These are phyloP conservation scores for Eleutherodactylus coqui DNA, from an alignment of 2,797 vertebrate species.

Conservation along the genomic window DNA sequence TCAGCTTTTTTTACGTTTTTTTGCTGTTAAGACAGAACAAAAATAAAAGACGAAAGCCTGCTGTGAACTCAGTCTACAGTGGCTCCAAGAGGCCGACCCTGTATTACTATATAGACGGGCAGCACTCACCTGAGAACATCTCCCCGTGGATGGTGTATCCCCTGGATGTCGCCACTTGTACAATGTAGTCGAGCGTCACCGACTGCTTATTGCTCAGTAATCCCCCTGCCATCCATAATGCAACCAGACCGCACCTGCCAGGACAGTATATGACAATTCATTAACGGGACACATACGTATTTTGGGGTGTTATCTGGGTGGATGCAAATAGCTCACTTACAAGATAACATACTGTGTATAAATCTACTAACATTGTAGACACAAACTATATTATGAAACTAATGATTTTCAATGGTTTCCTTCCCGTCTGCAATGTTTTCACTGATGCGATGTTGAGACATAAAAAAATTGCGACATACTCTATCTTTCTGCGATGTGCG, in stretches of 20 bases:
- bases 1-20: too few species aligned
- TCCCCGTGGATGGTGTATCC: conserved; percentile 88
- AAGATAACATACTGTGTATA: background rate
- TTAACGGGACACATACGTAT: background rate
- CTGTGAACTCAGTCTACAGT: too few species aligned
- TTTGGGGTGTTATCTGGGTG: background rate
- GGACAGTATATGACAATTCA: background rate
- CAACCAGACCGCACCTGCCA: conserved; percentile 88
- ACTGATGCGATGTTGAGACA: too few species aligned
- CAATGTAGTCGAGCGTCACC: conserved; percentile 76
- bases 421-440: too few species aligned
- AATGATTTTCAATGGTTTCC: too few species aligned
- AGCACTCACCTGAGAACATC: conserved; percentile 88
- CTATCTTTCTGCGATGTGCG: too few species aligned
- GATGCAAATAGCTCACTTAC: background rate
- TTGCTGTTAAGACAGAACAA: too few species aligned
- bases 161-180: conserved; percentile 75
- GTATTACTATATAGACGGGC: background rate
- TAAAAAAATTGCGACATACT: too few species aligned
- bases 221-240: conserved; percentile 88
- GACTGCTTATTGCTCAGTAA: conserved; percentile 69
- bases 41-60: too few species aligned
- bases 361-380: background rate
- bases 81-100: background rate
- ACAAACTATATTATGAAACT: too few species aligned